Evolutionary conservation across 2,797 vertebrate genomes (phyloP).

Genomic region (Catostomus latipinnis): DNA sequence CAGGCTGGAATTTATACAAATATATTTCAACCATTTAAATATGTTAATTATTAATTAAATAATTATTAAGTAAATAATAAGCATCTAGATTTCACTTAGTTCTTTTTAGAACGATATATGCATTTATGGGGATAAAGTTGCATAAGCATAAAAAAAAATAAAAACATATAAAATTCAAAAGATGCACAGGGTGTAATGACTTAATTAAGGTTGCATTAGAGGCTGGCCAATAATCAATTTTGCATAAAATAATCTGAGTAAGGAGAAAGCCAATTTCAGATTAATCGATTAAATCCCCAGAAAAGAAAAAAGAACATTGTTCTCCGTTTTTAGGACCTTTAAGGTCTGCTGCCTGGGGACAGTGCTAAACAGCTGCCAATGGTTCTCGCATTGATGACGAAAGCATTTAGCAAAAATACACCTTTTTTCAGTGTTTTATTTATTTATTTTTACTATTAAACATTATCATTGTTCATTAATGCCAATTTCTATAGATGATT

Average conservation of each 20-base stretch:
- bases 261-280: neutral
- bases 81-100: too few relatives aligned
- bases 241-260: neutral
- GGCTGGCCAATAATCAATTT: too few relatives aligned
- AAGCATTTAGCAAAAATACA: neutral
- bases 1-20: too few relatives aligned
- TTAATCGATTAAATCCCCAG: neutral
- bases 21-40: too few relatives aligned
- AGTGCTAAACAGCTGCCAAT: neutral
- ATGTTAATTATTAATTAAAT: too few relatives aligned
- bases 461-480: neutral
- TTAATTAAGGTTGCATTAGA: too few relatives aligned
- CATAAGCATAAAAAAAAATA: too few relatives aligned
- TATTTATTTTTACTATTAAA: neutral
- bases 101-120: too few relatives aligned
- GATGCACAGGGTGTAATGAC: too few relatives aligned
- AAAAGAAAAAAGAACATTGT: neutral
- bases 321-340: neutral
- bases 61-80: too few relatives aligned
- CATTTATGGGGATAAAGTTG: too few relatives aligned
- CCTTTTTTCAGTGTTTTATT: neutral
- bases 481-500: neutral
- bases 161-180: too few relatives aligned
- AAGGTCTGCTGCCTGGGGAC: neutral
- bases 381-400: neutral